These are phyloP conservation scores for Bugulina stolonifera DNA, from an alignment of 2,888 invertebrate species.

Conservation along the genomic window DNA sequence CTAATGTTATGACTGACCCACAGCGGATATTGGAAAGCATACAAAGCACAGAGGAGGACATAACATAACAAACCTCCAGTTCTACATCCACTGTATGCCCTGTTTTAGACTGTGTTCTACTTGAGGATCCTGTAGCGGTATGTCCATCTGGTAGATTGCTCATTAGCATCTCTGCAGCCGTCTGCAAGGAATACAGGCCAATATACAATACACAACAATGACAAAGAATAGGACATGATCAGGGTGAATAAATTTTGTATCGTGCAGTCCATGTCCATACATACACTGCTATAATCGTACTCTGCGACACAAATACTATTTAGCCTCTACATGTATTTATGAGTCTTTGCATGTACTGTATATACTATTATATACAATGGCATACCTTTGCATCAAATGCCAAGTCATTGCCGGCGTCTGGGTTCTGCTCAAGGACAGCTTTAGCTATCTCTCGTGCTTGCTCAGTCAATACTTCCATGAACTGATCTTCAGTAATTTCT, in stretches of 20 bases:
- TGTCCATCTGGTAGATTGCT: conserved; percentile 21
- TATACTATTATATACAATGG: too few species aligned
- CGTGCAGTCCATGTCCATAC: too few species aligned
- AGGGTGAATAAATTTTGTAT: too few species aligned
- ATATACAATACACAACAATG: neutral
- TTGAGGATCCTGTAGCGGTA: neutral
- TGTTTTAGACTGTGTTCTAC: neutral
- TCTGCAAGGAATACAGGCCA: neutral
- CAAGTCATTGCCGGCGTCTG: conserved; percentile 41
- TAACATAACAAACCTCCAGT: neutral
- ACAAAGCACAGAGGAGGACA: too few species aligned
- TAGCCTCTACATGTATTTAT: too few species aligned
- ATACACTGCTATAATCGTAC: too few species aligned
- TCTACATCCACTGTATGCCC: neutral
- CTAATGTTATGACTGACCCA: too few species aligned
- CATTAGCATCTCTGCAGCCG: conserved; percentile 14
- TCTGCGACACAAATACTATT: too few species aligned
- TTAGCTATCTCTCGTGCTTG: conserved; percentile 48
- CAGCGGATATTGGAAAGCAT: too few species aligned
- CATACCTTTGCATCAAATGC: conserved; percentile 49
- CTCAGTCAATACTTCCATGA: conserved; percentile 43
- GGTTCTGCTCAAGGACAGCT: conserved; percentile 36
- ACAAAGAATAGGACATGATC: too few species aligned
- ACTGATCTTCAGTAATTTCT: conserved; percentile 39
- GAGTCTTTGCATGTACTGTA: too few species aligned